Base-by-base conservation (phyloP, 2,888 invertebrate species). In the Iselma pallidipennis region DNA sequence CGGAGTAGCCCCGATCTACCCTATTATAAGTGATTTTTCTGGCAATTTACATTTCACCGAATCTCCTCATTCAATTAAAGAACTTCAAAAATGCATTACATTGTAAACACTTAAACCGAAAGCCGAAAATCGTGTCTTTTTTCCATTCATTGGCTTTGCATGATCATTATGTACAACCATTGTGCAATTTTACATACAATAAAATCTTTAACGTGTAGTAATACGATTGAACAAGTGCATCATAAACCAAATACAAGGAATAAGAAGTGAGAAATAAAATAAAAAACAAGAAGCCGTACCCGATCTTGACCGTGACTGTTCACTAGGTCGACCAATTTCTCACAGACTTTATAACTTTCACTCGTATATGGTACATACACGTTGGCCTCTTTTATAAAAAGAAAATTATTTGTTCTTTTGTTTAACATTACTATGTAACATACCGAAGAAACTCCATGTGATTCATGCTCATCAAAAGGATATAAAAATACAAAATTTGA, bases 331-430 rank as follows among this genome's bases (percentile, higher is more conserved):
- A 49, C 66, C 64, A 69, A 67, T 68, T 72, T 72, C 71, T 67
- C 69, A 66, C 66, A 68, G 66, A 66, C 69, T 64, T 66, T 59
- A 65, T 67, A 69, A 72, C 72, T 72, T 72, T 72, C 72, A 71
- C 72, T 71, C 63, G 42, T 63, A 63, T 63, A 60, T 63, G 57
- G 63, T 63, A 63, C 63, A 55, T 50, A 49, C 55, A 57, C 50
- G 54, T 12, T 60, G 57, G 45, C 49, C 63, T 23, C 52, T 54
- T 63, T 63, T 16, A 16, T 7, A 16, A 33, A 53, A 49, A 53
- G 33, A 50, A 56, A 59, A 49, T 10, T 50, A 31, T 62, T 58
- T 63, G 53, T 55, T 63, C 54, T 51, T 62, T 62, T 58, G 37
- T 54, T 61, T 61, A 61, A 49, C 37, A 26, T 9, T 16, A 37